Percentiles rank a stretch among this genome's conserved stretches.
These are phyloP conservation scores for Patagioenas fasciata DNA, from an alignment of 2,113 vertebrate species.

Conservation along the genomic window DNA sequence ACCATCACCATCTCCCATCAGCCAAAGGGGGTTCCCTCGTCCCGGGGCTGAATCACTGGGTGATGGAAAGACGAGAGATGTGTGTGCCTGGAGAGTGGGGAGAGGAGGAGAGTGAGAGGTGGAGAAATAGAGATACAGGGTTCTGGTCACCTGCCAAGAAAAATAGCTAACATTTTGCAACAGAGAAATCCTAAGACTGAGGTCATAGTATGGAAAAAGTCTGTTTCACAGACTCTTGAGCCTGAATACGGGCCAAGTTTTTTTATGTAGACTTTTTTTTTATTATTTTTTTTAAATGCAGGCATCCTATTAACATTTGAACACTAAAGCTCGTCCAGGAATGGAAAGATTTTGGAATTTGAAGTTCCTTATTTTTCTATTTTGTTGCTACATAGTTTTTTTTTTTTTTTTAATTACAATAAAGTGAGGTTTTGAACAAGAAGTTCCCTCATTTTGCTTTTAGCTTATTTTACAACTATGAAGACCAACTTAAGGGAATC, in stretches of 20 bases:
- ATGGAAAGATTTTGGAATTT: conserved; percentile 71
- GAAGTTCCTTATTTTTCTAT: conserved; percentile 47
- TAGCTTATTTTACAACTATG: conserved; percentile 26
- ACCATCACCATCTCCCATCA: not conserved
- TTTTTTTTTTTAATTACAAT: conserved; percentile 43
- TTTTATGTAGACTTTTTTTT: not conserved
- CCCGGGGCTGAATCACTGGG: not conserved
- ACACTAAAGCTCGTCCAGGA: conserved; percentile 64
- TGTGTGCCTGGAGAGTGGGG: not conserved
- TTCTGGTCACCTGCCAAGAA: conserved; percentile 65
- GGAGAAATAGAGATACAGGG: conserved; percentile 48
- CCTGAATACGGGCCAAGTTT: conserved; percentile 62
- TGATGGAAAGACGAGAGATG: not conserved
- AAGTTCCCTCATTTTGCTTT: conserved; percentile 40
- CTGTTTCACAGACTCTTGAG: conserved; percentile 74
- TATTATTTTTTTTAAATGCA: conserved; percentile 2
- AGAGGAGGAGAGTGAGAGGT: not conserved
- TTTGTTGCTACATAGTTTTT: conserved; percentile 5
- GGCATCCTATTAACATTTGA: conserved; percentile 70
- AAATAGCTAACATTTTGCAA: conserved; percentile 76
- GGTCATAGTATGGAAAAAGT: conserved; percentile 79
- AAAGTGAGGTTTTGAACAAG: conserved; percentile 13
- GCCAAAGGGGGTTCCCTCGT: not conserved
- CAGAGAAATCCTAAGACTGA: conserved; percentile 72
- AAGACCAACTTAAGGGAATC: conserved; percentile 51